Base-by-base conservation (phyloP, 92 coral and sea anemone genomes). In the Hydrozoanthus gracilis region DNA sequence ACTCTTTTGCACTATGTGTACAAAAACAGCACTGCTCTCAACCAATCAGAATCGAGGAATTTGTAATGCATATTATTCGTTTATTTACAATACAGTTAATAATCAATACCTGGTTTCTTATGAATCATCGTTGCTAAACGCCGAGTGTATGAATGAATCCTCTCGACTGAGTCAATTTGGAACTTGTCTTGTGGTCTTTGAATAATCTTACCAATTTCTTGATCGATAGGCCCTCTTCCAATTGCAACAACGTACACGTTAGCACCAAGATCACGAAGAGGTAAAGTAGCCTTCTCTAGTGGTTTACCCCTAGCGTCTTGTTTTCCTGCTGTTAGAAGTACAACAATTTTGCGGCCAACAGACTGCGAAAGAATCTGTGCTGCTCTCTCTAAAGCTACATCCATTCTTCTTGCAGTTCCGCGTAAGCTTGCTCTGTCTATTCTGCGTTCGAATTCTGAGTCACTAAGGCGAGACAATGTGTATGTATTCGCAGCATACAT, bases 361-460 rank as follows among this genome's bases (percentile, higher is more conserved):
- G 92, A 77, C 9, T 77, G 78, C 12, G 83, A 89, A 71, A 87
- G 89, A 51, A 67, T 78, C 56, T 44, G 88, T 61, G 84, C 87
- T 46, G 96, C 96, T 12, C 90, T 64, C 44, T 87, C 66, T 75
- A 93, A 47, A 52, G 96, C 96, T 50, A 79, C 62, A 78, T 92
- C 92, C 52, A 80, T 64, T 74, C 79, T 56, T 51, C 87, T 51
- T 12, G 44, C 51, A 48, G 85, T 80, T 49, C 85, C 85, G 3
- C 64, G 60, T 9, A 80, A 83, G 11, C 84, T 74, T 11, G 76
- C 79, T 11, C 92, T 83, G 73, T 62, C 82, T 52, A 64, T 74
- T 39, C 87, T 49, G 3, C 86, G 89, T 69, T 85, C 87, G 51
- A 85, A 76, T n/a, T 85, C 62, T 45, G 89, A 8, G 18, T 85